These are phyloP conservation scores for Dicentrarchus labrax DNA, from an alignment of 2,113 vertebrate genomes.

Conservation along the genomic window DNA sequence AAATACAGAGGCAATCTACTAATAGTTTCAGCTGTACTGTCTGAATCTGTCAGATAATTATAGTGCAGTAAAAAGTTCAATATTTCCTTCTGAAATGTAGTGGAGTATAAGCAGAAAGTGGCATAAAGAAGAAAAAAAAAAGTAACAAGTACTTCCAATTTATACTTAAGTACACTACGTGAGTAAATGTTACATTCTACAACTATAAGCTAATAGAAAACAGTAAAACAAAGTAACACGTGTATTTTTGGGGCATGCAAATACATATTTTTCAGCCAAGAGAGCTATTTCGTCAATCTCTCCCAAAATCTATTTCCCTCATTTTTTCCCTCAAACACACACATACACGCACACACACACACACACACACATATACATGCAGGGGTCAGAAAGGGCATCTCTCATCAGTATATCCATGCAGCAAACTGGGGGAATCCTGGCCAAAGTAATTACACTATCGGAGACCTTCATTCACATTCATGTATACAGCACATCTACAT, in stretches of 20 bases:
- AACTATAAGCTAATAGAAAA: neutral
- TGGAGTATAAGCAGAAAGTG: neutral
- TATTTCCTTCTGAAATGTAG: neutral
- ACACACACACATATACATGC: neutral
- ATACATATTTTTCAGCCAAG: neutral
- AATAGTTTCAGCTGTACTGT: neutral
- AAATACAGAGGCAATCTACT: no score
- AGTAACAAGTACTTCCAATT: neutral
- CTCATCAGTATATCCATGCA: slow-evolving; percentile 55
- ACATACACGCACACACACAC: no score
- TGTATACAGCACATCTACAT: slow-evolving; percentile 68
- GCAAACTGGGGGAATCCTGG: slow-evolving; percentile 46
- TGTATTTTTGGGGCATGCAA: neutral
- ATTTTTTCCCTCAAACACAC: neutral
- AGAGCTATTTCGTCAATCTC: neutral
- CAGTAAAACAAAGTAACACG: neutral
- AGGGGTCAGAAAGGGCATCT: slow-evolving; percentile 60
- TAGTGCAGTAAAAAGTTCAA: neutral
- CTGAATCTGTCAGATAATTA: neutral
- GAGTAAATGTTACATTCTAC: neutral
- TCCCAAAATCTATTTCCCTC: neutral
- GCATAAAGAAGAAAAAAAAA: no score
- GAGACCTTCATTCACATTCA: slow-evolving; percentile 70
- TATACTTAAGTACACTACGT: neutral
- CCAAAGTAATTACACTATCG: slow-evolving; percentile 61